These are phyloP conservation scores for Pollenia amentaria DNA, from an alignment of 2,888 invertebrate genomes.

Conservation along the genomic window DNA sequence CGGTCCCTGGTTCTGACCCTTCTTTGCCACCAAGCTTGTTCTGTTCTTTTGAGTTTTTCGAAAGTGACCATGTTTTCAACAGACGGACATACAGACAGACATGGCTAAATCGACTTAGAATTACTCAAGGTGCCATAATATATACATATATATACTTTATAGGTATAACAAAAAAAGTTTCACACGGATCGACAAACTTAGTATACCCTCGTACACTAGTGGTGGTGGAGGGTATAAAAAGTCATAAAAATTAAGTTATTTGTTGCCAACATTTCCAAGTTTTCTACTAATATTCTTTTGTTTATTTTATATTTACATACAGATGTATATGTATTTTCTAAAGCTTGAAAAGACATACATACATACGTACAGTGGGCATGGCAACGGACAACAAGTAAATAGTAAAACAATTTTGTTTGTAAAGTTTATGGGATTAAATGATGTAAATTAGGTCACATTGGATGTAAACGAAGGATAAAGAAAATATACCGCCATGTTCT, in stretches of 20 bases:
- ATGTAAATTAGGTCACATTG: slow-evolving; percentile 33
- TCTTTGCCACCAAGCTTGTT: too few species aligned
- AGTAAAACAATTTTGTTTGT: slow-evolving; percentile 28
- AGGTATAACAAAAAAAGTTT: too few species aligned
- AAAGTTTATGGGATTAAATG: slow-evolving; percentile 18
- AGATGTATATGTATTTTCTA: slow-evolving; percentile 1
- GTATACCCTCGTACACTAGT: too few species aligned
- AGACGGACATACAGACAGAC: too few species aligned
- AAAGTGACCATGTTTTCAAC: too few species aligned
- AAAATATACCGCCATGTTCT: not conserved
- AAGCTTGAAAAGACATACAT: not conserved
- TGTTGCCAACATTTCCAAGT: slow-evolving; percentile 13
- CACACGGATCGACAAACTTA: too few species aligned
- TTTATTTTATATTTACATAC: slow-evolving; percentile 21
- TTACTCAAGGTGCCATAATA: too few species aligned
- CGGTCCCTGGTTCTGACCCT: too few species aligned
- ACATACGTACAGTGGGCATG: slow-evolving; percentile 38
- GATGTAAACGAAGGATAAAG: slow-evolving; percentile 13
- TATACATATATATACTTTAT: too few species aligned
- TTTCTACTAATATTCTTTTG: slow-evolving; percentile 33
- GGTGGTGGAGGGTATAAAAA: too few species aligned
- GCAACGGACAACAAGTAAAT: slow-evolving; percentile 13
- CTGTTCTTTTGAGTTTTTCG: too few species aligned
- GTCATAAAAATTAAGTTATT: not conserved
- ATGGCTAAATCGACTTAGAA: too few species aligned